Evolutionary conservation across 2,113 vertebrate species (phyloP), one percentile per base, ranked within the genome.

Genomic region (Dicerorhinus sumatrensis): DNA sequence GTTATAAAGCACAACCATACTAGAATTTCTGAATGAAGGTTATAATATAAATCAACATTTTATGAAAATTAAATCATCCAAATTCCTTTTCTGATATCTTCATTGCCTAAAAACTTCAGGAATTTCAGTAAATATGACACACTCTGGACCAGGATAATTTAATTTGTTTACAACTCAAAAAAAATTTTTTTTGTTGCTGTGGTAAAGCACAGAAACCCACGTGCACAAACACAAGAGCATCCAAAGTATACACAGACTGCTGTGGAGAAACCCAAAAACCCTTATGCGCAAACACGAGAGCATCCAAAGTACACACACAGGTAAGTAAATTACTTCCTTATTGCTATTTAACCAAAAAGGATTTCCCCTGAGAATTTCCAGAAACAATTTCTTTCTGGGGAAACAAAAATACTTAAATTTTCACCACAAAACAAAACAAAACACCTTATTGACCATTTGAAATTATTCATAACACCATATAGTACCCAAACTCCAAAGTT

Each of bases 11-110:
- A 81, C 14, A 89, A 46, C 60, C 83, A 31, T 70, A 86, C 54
- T 84, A 75, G 39, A 82, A 5, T 82, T 92, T 96, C 84, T 90
- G 42, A 58, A 73, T 5, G 70, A 75, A 31, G 39, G 12, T 10
- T 96, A 29, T 70, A 95, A 92, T 56, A 84, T 33, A 94, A 96
- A 95, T 46, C 25, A 86, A 76, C 6, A 80, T 76, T 89, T 97
- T 82, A 89, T 93, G 42, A 92, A 96, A 96, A 91, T 81, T 76
- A 93, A 82, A 89, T 80, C 18, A 79, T 4, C 7, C 63, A 70
- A 70, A 58, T 94, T 87, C 16, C 31, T 87, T 96, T 92, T 76
- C 25, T 93, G 46, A 69, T 95, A 63, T 72, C 88, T 94, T 96
- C 62, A 93, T 56, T 89, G 67, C 62, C 63, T 96, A 95, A 96